Percentiles rank a stretch among this genome's conserved stretches.
Evolutionary conservation across 1,140 invertebrate genomes (phyloP).

Genomic region (Camponotus pennsylvanicus): DNA sequence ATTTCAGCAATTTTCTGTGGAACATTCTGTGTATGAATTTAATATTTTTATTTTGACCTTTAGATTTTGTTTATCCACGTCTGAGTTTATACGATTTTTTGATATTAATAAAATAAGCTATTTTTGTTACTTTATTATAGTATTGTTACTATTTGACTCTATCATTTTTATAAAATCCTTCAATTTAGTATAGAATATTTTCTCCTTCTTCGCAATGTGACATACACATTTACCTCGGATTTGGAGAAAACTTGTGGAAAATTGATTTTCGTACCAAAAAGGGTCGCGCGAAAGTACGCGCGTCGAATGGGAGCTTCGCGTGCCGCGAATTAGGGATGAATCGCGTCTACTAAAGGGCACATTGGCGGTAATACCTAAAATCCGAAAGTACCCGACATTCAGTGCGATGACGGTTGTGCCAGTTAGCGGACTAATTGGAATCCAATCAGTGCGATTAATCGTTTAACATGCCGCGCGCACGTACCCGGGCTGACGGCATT

Average conservation of each 20-base stretch:
- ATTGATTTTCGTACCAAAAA: background rate
- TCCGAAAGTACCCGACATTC: constrained; percentile 52
- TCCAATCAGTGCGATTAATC: constrained; percentile 84
- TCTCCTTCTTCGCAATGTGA: background rate
- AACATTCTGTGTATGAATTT: too few relatives aligned
- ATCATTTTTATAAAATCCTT: background rate
- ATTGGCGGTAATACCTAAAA: constrained; percentile 31
- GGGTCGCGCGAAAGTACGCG: background rate
- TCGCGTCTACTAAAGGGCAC: background rate
- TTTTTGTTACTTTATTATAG: too few relatives aligned
- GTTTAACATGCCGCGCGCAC: constrained; percentile 77
- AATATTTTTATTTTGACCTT: too few relatives aligned
- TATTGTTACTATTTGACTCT: background rate
- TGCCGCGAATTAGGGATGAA: background rate
- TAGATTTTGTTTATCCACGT: too few relatives aligned
- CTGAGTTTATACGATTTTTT: too few relatives aligned
- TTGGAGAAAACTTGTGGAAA: background rate
- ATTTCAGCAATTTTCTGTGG: too few relatives aligned
- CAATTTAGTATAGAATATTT: background rate
- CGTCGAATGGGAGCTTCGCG: constrained; percentile 2
- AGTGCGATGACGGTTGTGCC: constrained; percentile 69
- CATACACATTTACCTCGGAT: background rate
- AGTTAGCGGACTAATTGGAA: constrained; percentile 83
- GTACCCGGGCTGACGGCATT: constrained; percentile 75
- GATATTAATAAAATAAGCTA: too few relatives aligned